Percentiles rank a stretch among this genome's conserved stretches.
Conservation (phyloP, 2,113 vertebrate species). For the Ptilorrhoa leucosticta region DNA sequence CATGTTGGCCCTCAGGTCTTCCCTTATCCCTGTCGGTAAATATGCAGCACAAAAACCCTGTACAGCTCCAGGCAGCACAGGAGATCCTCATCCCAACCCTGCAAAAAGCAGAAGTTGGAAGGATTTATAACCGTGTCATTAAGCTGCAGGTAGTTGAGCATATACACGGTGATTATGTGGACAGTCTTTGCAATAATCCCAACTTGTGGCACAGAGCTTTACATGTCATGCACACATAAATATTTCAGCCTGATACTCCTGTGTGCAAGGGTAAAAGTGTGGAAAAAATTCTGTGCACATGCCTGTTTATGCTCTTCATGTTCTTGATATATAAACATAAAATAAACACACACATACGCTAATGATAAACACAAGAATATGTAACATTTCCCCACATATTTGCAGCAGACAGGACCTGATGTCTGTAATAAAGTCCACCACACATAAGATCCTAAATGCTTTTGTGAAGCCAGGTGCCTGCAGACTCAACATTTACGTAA, state of each 20-base stretch:
- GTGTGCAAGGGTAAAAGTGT: background rate
- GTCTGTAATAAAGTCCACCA: background rate
- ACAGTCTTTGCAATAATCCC: background rate
- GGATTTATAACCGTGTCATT: background rate
- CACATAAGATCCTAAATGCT: slow-evolving; percentile 6
- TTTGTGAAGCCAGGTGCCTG: background rate
- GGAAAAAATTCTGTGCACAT: background rate
- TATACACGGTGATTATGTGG: rapidly evolving
- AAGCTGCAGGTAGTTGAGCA: background rate
- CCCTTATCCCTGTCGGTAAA: background rate
- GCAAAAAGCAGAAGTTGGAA: background rate
- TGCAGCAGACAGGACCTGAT: background rate
- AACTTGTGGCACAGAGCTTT: background rate
- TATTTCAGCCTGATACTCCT: background rate
- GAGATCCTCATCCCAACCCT: background rate
- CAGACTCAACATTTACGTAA: background rate
- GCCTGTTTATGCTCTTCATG: background rate
- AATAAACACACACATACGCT: background rate
- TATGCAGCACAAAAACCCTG: background rate
- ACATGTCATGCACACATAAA: no score
- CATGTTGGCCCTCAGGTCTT: background rate
- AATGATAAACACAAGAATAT: background rate
- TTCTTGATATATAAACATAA: background rate
- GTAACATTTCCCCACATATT: background rate
- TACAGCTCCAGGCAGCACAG: background rate